Conservation (phyloP, 2,888 invertebrate species). For the Mamestra brassicae region DNA sequence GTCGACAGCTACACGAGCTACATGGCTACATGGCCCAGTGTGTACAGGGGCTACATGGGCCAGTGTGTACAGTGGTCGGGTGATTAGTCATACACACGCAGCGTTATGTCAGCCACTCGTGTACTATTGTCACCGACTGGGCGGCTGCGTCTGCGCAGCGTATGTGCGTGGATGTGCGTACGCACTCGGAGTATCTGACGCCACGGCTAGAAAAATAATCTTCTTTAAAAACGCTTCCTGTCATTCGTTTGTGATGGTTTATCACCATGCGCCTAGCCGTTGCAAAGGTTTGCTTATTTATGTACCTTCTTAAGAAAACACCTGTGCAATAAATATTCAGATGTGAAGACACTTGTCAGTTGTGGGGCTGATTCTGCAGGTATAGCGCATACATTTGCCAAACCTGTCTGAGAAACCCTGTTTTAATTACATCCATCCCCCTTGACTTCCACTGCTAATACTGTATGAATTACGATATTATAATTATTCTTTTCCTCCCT, state of each 20-base stretch:
- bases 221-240: not conserved
- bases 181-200: constrained; percentile 27
- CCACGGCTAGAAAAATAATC: not conserved
- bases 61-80: constrained; percentile 28
- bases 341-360: too few relatives aligned
- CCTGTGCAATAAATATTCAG: too few relatives aligned
- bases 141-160: constrained; percentile 52
- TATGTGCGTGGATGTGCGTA: constrained; percentile 26
- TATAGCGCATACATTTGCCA: too few relatives aligned
- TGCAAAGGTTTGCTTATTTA: not conserved
- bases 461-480: constrained; percentile 6
- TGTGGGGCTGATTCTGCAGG: too few relatives aligned
- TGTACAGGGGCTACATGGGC: constrained; percentile 13
- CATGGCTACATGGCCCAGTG: constrained; percentile 9
- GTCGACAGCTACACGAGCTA: constrained; percentile 7
- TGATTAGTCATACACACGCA: constrained; percentile 68
- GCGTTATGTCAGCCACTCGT: constrained; percentile 61
- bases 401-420: constrained; percentile 11
- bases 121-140: constrained; percentile 56
- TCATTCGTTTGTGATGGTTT: too few relatives aligned
- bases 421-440: constrained; percentile 11
- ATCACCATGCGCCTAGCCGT: too few relatives aligned
- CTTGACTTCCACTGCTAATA: not conserved
- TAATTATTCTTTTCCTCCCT: not conserved
- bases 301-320: constrained; percentile 8